A percentile compares a stretch with the other conserved stretches of the same genome.
phyloP scores from a whole-genome alignment of 1,140 invertebrate species.

The Zaprionus camerounensis region DNA sequence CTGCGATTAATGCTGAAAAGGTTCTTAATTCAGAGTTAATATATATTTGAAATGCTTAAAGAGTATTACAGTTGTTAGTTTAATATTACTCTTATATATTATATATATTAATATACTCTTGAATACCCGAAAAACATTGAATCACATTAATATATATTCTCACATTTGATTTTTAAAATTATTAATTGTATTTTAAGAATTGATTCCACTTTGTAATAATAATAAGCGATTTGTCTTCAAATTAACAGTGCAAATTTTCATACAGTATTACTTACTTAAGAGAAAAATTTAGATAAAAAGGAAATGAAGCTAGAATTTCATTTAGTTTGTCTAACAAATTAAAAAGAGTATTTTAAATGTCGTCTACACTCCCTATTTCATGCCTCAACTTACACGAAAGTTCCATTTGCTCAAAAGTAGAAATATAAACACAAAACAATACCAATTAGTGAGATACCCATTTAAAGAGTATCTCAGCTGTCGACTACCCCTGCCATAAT shows the following conservation, averaged over 20 bases:
- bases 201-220: too few species aligned
- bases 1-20: background rate
- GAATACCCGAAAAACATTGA: too few species aligned
- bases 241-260: too few species aligned
- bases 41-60: background rate
- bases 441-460: accelerated
- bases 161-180: too few species aligned
- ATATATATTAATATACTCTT: too few species aligned
- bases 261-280: too few species aligned
- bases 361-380: too few species aligned
- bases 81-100: too few species aligned
- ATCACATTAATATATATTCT: too few species aligned
- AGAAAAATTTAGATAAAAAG: background rate
- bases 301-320: background rate
- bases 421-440: background rate
- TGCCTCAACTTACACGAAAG: background rate
- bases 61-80: background rate
- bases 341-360: background rate
- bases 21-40: background rate
- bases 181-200: too few species aligned
- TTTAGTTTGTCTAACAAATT: background rate
- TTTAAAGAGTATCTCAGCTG: background rate
- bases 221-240: too few species aligned
- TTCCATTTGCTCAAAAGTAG: background rate
- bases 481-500: background rate